Evolutionary conservation across 2,113 vertebrate genomes (phyloP).

Genomic region (Gadus macrocephalus): DNA sequence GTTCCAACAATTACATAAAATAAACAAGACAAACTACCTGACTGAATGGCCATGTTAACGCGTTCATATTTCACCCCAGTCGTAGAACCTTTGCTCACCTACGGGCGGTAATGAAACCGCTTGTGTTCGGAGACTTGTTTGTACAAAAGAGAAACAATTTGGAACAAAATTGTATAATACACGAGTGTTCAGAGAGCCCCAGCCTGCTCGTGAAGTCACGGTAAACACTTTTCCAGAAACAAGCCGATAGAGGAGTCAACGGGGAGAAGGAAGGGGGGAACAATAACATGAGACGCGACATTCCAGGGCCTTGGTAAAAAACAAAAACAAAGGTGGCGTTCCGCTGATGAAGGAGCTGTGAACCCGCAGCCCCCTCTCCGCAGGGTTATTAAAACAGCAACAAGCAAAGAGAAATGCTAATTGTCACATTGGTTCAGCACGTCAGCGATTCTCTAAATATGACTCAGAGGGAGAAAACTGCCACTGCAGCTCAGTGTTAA

Average conservation of each 20-base stretch:
- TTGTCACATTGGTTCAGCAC: constrained; percentile 54
- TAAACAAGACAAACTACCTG: constrained; percentile 2
- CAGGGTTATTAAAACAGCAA: constrained; percentile 49
- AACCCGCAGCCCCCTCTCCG: constrained; percentile 27
- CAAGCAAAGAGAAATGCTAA: constrained; percentile 45
- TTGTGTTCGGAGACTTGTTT: constrained; percentile 5
- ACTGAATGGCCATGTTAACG: not conserved
- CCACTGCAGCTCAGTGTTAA: constrained; percentile 32
- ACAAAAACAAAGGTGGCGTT: not conserved
- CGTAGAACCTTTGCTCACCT: too few species aligned
- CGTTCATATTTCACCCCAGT: not conserved
- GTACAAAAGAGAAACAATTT: constrained; percentile 17
- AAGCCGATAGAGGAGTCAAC: constrained; percentile 33
- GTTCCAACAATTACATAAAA: constrained; percentile 8
- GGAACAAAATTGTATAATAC: constrained; percentile 2
- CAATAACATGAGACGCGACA: constrained; percentile 43
- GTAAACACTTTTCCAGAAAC: constrained; percentile 35
- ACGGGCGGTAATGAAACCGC: not conserved
- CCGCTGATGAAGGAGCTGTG: constrained; percentile 49
- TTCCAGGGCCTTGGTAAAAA: constrained; percentile 28
- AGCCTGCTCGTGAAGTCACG: constrained; percentile 26
- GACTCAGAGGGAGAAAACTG: constrained; percentile 6
- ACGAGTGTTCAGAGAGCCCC: constrained; percentile 20
- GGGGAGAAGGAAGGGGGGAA: constrained; percentile 15
- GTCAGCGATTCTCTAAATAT: constrained; percentile 65